These are phyloP conservation scores for Triplophysa rosa DNA, from an alignment of 2,113 vertebrate species.

Conservation along the genomic window DNA sequence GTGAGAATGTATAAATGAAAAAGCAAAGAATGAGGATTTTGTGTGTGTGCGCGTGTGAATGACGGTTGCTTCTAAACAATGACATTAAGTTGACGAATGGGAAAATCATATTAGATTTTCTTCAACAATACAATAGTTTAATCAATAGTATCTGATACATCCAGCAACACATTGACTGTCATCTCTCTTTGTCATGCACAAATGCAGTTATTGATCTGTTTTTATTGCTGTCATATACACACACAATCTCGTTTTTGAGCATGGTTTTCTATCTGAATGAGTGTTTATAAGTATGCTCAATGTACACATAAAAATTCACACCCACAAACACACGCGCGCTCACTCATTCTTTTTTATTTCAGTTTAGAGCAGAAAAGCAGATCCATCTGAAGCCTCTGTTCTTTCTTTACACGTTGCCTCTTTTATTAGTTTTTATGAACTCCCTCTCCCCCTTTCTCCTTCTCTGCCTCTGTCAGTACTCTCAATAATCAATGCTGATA, in stretches of 20 bases:
- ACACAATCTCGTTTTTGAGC: too few species aligned
- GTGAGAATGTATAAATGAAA: conserved; percentile 51
- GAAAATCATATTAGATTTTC: conserved; percentile 77
- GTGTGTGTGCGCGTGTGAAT: neutral
- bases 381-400: conserved; percentile 77
- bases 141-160: conserved; percentile 67
- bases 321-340: conserved; percentile 20
- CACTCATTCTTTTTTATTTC: conserved; percentile 49
- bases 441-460: conserved; percentile 69
- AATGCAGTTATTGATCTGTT: neutral
- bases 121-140: conserved; percentile 73
- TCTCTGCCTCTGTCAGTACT: conserved; percentile 74
- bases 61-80: conserved; percentile 69
- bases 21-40: conserved; percentile 18
- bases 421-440: conserved; percentile 86
- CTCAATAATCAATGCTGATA: conserved; percentile 84
- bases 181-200: conserved; percentile 44
- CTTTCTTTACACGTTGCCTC: conserved; percentile 73
- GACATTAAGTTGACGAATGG: conserved; percentile 76
- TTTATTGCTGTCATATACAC: neutral
- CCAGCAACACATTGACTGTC: conserved; percentile 52
- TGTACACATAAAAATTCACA: conserved; percentile 8
- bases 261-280: neutral
- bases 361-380: conserved; percentile 62
- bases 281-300: neutral